A percentile compares a stretch with the other conserved stretches of the same genome.
These are phyloP conservation scores for Blastomussa wellsi DNA, from an alignment of 92 coral and sea anemone genomes.

Conservation along the genomic window DNA sequence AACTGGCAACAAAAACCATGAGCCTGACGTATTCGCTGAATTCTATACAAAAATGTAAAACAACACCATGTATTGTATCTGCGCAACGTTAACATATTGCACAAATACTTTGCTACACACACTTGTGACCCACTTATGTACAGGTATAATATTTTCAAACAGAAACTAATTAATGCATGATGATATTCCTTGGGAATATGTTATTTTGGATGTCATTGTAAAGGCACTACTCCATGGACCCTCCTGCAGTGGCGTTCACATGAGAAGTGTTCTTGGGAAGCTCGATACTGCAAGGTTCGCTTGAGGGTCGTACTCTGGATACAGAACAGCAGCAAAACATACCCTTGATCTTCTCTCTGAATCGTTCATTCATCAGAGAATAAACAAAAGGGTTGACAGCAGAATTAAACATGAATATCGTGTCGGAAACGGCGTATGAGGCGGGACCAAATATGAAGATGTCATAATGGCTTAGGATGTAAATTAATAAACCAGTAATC, in stretches of 20 bases:
- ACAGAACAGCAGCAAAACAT: neutral
- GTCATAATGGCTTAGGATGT: neutral
- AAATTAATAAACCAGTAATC: neutral
- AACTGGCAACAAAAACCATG: too few species aligned
- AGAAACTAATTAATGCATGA: too few species aligned
- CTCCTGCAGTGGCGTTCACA: neutral
- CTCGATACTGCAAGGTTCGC: neutral
- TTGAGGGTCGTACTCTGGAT: neutral
- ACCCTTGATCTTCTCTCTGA: neutral
- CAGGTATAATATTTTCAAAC: too few species aligned
- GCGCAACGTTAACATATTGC: too few species aligned
- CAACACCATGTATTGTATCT: too few species aligned
- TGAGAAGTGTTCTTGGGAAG: neutral
- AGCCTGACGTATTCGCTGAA: too few species aligned
- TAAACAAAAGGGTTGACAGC: slow-evolving; percentile 15
- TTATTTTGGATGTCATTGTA: too few species aligned
- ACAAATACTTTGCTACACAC: too few species aligned
- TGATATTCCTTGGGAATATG: too few species aligned
- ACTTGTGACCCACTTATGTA: too few species aligned
- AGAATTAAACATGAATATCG: neutral
- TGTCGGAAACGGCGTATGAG: neutral
- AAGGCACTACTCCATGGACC: neutral
- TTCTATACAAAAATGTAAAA: too few species aligned
- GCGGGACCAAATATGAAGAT: neutral
- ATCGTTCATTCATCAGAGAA: neutral